Evolutionary conservation across 2,888 invertebrate genomes (phyloP), one percentile per base, ranked within the genome.

Genomic region (Agrotis clavis): DNA sequence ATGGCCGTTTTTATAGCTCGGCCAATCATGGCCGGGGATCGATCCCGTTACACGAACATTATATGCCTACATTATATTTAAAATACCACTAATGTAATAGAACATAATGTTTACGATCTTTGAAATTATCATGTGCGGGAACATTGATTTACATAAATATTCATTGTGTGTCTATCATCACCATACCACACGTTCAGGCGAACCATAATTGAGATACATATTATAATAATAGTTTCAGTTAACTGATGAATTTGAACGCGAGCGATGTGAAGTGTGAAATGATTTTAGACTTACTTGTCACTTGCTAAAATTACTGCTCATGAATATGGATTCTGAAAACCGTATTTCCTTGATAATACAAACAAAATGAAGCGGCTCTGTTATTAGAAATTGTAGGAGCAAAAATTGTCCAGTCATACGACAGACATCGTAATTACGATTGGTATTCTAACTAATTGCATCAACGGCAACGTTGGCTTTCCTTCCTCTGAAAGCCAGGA

Each of bases 71-170:
- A n/a, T 72, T 75, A 53, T 67, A 67, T 56, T 48, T 67, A 14
- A 51, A 60, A 35, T 47, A 53, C 61, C 82, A 41, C 9, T 9
- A 41, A 57, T 51, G 57, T 67, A 69, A 69, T 69, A 54, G 68
- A 79, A 83, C 66, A 19, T 13, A 75, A 79, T 79, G 57, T 69
- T 71, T 63, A 68, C 16, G 30, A 41, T 5, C 45, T 51, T 69
- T 81, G 68, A 69, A 75, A 83, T 83, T 65, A 81, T 74, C 54
- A 54, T 25, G 47, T 65, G 71, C 67, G 64, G 21, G 30, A 66
- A 73, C 48, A 67, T 66, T 63, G 81, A 72, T 80, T 70, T 79
- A 65, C 71, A 83, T 81, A 81, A 79, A 82, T 74, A 74, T 83
- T 79, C 83, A 69, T 35, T 79, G 66, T 79, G 66, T 83, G 50